These are phyloP conservation scores for Mimachlamys varia DNA, from an alignment of 2,888 invertebrate species.

Conservation along the genomic window DNA sequence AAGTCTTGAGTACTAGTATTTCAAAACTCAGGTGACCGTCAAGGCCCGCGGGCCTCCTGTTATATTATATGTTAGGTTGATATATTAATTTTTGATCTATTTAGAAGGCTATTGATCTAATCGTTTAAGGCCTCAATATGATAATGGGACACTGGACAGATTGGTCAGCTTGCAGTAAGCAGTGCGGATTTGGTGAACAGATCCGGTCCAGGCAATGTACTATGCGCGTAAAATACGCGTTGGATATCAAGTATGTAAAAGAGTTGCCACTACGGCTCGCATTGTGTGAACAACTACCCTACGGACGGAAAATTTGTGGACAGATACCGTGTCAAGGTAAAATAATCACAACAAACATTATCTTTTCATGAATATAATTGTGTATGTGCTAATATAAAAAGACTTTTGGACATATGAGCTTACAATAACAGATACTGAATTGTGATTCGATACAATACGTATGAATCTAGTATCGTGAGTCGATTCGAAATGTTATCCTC, in stretches of 20 bases:
- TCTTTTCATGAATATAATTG: too few species aligned
- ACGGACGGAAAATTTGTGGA: neutral
- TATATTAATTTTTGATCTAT: too few species aligned
- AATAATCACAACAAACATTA: neutral
- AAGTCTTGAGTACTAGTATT: too few species aligned
- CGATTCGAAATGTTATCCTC: too few species aligned
- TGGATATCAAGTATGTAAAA: neutral
- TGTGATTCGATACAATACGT: too few species aligned
- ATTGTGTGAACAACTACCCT: neutral
- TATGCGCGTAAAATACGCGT: neutral
- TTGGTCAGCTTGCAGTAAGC: neutral
- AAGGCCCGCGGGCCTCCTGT: too few species aligned
- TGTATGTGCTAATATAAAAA: too few species aligned
- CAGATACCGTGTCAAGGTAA: conserved; percentile 43
- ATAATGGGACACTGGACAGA: neutral
- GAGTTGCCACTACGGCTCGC: neutral
- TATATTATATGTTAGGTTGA: too few species aligned
- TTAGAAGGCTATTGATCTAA: neutral
- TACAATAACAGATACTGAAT: too few species aligned
- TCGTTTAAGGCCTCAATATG: neutral
- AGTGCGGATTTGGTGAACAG: neutral
- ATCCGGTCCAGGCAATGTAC: neutral
- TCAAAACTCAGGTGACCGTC: too few species aligned
- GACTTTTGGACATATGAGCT: too few species aligned
- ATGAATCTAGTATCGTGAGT: too few species aligned